Evolutionary conservation across 1,140 invertebrate genomes (phyloP), one percentile per base, ranked within the genome.

Genomic region (Chlorops oryzae): DNA sequence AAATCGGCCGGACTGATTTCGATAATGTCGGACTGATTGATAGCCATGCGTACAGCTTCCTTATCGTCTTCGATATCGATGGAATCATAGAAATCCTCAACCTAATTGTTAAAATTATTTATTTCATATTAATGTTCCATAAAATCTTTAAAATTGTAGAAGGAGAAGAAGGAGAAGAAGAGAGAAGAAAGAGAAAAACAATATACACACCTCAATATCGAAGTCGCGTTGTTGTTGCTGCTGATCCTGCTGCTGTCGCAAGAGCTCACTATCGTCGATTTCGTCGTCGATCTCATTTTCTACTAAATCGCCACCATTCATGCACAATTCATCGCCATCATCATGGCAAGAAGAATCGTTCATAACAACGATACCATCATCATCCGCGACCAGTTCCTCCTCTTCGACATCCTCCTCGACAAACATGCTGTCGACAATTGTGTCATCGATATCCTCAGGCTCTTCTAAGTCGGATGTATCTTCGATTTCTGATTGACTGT

Each of bases 21-120:
- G 15, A 70, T 65, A 15, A 71, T 62, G 41, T 56, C 59, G 7
- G 58, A 21, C 42, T 58, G 25, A 37, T 37, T 37, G 9, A 78
- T 56, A 20, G 72, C 66, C 59, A 74, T 72, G 35, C 74, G 70
- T 1, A 78, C 50, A 0, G 66, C 43, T 0, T 75, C 73, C 46
- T 78, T 77, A 32, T 76, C 74, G 18, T 78, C 76, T 37, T 76
- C 75, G 9, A 79, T 73, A 21, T 79, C 77, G 17, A 79, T 74
- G 13, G 76, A 74, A 47, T 79, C 77, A 53, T 79, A 79, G 6
- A 75, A 50, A 40, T 79, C 66, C 17, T 62, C 57, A 0, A 71
- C 69, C 69, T 72, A 35, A 45, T 21, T 27, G 6, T 24, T 40
- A 25, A 0, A 39, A 10, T 20, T 17, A 48, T 23, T 48, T 15